These are phyloP conservation scores for Chrysochloris asiatica DNA, from an alignment of 2,113 vertebrate species.

Conservation along the genomic window DNA sequence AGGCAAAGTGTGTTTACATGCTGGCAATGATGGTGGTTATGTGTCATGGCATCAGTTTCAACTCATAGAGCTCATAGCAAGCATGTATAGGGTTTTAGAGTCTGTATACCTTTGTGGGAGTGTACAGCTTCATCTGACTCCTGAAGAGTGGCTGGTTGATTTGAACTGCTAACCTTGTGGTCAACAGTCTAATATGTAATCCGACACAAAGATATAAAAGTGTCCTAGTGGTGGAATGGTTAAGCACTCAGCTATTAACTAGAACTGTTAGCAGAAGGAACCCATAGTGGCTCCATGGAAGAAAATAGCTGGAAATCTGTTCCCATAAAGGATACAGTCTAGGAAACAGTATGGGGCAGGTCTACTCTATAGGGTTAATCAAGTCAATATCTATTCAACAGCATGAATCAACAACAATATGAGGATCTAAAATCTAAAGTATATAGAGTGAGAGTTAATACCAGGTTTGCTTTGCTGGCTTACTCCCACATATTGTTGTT, in stretches of 20 bases:
- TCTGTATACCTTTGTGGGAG: too few relatives aligned
- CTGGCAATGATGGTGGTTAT: too few relatives aligned
- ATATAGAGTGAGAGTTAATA: neutral
- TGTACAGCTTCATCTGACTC: too few relatives aligned
- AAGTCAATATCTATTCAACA: neutral
- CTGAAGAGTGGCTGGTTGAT: too few relatives aligned
- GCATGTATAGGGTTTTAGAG: too few relatives aligned
- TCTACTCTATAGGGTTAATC: neutral
- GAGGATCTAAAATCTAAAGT: neutral
- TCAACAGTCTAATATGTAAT: too few relatives aligned
- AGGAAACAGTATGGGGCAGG: neutral
- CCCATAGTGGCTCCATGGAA: neutral
- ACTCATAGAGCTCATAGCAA: too few relatives aligned
- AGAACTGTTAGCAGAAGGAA: neutral
- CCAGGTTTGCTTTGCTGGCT: neutral
- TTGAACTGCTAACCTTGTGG: too few relatives aligned
- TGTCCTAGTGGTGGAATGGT: neutral
- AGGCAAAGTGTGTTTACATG: neutral
- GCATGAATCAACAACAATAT: neutral
- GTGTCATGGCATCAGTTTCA: too few relatives aligned
- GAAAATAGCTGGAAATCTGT: neutral
- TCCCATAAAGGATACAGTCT: neutral
- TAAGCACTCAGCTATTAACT: neutral
- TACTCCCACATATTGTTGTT: too few relatives aligned
- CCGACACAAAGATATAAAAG: too few relatives aligned